Evolutionary conservation across 1,140 invertebrate genomes (phyloP).

Genomic region (Dryas iulia): DNA sequence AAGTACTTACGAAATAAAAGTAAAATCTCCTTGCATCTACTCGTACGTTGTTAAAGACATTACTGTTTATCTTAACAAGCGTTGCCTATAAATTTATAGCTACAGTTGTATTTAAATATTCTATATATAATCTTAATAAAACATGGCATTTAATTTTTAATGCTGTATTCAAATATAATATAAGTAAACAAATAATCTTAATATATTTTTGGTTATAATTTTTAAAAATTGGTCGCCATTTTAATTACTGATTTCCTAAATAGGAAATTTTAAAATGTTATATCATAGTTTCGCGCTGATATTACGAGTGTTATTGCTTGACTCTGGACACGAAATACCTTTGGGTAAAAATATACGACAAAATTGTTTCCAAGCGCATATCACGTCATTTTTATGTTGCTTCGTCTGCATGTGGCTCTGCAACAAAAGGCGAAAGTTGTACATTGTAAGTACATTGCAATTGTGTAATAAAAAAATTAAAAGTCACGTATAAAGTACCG

Average conservation of each 20-base stretch:
- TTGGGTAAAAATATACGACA: constrained; percentile 36
- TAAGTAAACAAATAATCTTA: neutral
- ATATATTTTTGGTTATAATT: neutral
- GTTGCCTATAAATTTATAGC: neutral
- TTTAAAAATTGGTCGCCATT: neutral
- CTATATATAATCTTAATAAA: neutral
- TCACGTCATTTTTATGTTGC: constrained; percentile 21
- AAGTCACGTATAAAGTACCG: too few relatives aligned
- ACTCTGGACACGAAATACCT: constrained; percentile 31
- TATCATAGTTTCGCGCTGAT: neutral
- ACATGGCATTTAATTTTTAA: neutral
- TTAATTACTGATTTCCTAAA: neutral
- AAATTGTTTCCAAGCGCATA: constrained; percentile 25
- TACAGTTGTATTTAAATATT: neutral
- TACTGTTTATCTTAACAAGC: constrained; percentile 3
- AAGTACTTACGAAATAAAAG: neutral
- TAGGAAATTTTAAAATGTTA: neutral
- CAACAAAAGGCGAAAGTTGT: constrained; percentile 34
- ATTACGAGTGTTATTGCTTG: neutral
- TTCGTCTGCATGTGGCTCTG: constrained; percentile 35
- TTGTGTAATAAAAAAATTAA: neutral
- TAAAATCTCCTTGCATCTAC: neutral
- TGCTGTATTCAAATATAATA: neutral
- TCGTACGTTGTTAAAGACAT: neutral
- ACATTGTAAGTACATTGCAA: neutral